Conservation (phyloP, 1,140 invertebrate species). For the Philotrypesis tridentata region DNA sequence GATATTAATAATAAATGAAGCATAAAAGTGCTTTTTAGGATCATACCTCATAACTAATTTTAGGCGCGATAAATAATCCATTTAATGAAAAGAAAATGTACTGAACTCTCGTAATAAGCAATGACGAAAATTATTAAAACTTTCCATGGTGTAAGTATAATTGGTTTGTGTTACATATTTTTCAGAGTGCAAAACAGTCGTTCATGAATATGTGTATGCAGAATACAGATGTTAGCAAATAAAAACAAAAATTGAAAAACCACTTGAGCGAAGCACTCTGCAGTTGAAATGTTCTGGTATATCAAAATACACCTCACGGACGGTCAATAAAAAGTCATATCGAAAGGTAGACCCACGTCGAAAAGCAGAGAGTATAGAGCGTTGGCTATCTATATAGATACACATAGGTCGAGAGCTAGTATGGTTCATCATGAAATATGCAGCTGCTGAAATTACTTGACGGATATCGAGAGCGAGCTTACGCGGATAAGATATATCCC, state of each 20-base stretch:
- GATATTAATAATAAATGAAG: no score
- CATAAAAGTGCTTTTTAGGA: no score
- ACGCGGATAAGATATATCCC: neutral
- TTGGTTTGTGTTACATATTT: no score
- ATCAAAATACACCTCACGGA: conserved; percentile 11
- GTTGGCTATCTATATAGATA: neutral
- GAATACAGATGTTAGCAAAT: no score
- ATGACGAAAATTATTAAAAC: no score
- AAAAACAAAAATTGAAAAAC: neutral
- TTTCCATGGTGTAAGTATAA: no score
- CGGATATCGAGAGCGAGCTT: neutral
- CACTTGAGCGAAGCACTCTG: neutral
- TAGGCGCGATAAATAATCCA: no score
- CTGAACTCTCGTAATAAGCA: no score
- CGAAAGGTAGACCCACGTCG: neutral
- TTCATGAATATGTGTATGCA: no score
- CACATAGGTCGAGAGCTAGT: neutral
- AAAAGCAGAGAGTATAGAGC: neutral
- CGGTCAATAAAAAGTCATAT: conserved; percentile 13
- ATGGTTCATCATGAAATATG: conserved; percentile 26
- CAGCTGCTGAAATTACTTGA: conserved; percentile 33
- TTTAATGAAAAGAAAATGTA: no score
- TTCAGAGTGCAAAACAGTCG: no score
- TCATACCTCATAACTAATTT: no score
- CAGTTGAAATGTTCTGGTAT: neutral